Conservation (phyloP, 2,797 vertebrate genomes). For the Sebastes wilsoni region DNA sequence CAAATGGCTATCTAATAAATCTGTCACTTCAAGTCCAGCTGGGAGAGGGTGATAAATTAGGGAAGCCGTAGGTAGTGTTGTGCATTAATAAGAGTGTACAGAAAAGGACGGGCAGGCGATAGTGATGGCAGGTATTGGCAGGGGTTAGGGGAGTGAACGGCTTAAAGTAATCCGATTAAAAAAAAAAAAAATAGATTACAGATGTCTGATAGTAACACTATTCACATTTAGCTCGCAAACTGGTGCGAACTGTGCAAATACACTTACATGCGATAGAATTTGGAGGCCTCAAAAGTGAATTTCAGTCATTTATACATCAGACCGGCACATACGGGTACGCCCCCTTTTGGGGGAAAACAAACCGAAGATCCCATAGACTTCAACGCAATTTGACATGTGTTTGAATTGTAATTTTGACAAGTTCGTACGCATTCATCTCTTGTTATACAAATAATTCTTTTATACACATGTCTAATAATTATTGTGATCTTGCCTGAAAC, state of each 20-base stretch:
- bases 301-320: neutral
- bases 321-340: too few species aligned
- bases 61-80: constrained; percentile 19
- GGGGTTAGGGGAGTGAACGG: constrained; percentile 18
- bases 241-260: constrained; percentile 12
- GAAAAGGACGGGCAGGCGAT: constrained; percentile 48
- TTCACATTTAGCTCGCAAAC: constrained; percentile 31
- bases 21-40: constrained; percentile 74
- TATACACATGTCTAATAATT: too few species aligned
- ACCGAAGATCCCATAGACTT: too few species aligned
- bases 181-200: constrained; percentile 49
- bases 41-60: constrained; percentile 67
- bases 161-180: constrained; percentile 62
- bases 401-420: too few species aligned
- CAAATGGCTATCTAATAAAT: constrained; percentile 77
- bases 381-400: too few species aligned
- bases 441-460: too few species aligned
- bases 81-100: constrained; percentile 61
- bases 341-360: too few species aligned
- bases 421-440: too few species aligned
- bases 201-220: constrained; percentile 54
- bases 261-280: neutral
- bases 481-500: too few species aligned
- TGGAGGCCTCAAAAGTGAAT: neutral
- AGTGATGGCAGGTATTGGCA: constrained; percentile 47